Conservation (phyloP, 2,797 vertebrate species). For the Pangasius sanitwongsei region DNA sequence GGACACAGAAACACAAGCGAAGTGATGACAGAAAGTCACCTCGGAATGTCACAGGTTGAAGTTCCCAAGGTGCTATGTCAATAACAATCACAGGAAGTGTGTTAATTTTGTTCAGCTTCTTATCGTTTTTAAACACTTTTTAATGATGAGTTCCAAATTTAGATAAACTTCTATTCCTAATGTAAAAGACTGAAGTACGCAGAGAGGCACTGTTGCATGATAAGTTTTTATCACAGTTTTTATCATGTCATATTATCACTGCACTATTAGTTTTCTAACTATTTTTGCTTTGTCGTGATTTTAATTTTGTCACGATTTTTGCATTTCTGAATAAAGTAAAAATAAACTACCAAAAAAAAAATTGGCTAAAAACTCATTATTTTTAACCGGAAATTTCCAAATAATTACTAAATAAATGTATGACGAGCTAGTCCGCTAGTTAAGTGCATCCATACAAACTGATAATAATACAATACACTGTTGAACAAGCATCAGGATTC, state of each 20-base stretch:
- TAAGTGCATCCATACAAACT: background rate
- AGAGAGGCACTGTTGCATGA: background rate
- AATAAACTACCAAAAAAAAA: no score
- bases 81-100: conserved; percentile 14
- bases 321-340: background rate
- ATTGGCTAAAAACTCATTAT: background rate
- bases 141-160: background rate
- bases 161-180: background rate
- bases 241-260: background rate
- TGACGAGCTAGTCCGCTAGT: background rate
- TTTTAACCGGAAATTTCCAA: background rate
- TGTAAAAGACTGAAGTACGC: background rate
- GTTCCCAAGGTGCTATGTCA: conserved; percentile 22
- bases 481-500: background rate
- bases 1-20: conserved; percentile 32
- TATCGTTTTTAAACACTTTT: background rate
- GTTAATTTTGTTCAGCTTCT: background rate
- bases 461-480: background rate
- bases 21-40: conserved; percentile 46
- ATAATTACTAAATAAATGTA: background rate
- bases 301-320: background rate
- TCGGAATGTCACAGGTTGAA: conserved; percentile 34
- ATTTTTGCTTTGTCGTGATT: no score
- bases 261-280: background rate
- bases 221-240: background rate